Percentiles rank a stretch among this genome's conserved stretches.
phyloP scores from a whole-genome alignment of 2,888 invertebrate genomes.

The Eupithecia inturbata region DNA sequence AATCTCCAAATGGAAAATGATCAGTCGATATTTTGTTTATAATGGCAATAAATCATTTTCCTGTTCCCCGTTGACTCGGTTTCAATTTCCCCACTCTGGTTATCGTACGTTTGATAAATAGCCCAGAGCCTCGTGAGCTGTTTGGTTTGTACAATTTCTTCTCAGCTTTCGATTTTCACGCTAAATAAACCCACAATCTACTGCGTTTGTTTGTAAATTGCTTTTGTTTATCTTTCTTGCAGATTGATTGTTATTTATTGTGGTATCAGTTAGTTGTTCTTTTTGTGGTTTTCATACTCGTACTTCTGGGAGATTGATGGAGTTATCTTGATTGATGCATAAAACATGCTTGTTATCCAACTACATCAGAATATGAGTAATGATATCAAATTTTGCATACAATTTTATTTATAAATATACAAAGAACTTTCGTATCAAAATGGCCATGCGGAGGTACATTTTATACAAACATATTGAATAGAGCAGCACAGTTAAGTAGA shows the following conservation, averaged over 20 bases:
- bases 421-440: background rate
- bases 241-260: constrained; percentile 73
- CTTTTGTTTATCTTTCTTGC: constrained; percentile 69
- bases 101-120: constrained; percentile 82
- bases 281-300: constrained; percentile 37
- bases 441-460: background rate
- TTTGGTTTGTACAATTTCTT: constrained; percentile 71
- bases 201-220: constrained; percentile 74
- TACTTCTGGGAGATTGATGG: constrained; percentile 28
- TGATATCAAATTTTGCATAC: background rate
- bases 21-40: constrained; percentile 81
- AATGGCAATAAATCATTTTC: constrained; percentile 80
- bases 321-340: constrained; percentile 21
- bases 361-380: constrained; percentile 4
- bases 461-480: background rate
- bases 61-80: constrained; percentile 76
- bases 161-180: constrained; percentile 69
- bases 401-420: background rate
- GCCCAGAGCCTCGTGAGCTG: constrained; percentile 67
- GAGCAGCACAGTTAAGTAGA: background rate
- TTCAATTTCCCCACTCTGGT: constrained; percentile 82
- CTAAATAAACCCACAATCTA: constrained; percentile 74
- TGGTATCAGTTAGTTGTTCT: constrained; percentile 46
- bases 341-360: constrained; percentile 6
- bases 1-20: constrained; percentile 79